Conservation (phyloP, 1,140 invertebrate genomes). For the Bacillus rossius region DNA sequence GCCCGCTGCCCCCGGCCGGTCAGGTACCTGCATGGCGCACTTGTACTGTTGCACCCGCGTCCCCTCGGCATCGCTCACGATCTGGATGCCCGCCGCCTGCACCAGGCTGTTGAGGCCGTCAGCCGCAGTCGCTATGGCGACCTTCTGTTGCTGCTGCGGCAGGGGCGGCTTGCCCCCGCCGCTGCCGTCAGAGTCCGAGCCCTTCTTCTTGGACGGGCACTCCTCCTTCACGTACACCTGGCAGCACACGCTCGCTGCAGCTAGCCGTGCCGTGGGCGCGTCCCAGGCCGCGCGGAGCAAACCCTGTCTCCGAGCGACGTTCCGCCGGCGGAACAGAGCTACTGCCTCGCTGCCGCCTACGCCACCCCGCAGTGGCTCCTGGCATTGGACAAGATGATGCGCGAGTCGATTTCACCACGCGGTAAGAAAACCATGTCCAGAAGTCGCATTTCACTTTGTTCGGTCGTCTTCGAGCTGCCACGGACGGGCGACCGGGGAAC, state of each 20-base stretch:
- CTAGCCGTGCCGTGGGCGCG: not conserved
- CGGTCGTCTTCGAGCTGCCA: too few relatives aligned
- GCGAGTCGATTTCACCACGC: too few relatives aligned
- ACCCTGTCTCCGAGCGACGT: too few relatives aligned
- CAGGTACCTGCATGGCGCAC: slow-evolving; percentile 47
- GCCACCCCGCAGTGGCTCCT: too few relatives aligned
- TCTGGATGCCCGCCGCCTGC: slow-evolving; percentile 48
- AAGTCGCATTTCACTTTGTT: too few relatives aligned
- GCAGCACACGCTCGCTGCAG: not conserved
- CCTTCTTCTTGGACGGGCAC: slow-evolving; percentile 27
- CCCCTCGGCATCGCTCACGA: slow-evolving; percentile 44
- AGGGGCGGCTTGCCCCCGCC: not conserved
- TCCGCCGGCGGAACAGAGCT: too few relatives aligned
- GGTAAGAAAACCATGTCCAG: too few relatives aligned
- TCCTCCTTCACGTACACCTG: slow-evolving; percentile 51
- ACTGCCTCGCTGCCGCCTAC: too few relatives aligned
- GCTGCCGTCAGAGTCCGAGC: not conserved
- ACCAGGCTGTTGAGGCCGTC: slow-evolving; percentile 44
- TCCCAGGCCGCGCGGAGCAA: too few relatives aligned
- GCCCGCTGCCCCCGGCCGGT: too few relatives aligned
- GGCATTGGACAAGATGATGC: too few relatives aligned
- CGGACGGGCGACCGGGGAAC: too few relatives aligned
- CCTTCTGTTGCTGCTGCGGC: slow-evolving; percentile 23
- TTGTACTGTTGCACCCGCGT: slow-evolving; percentile 46
- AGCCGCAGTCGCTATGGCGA: slow-evolving; percentile 21